These are phyloP conservation scores for Hyperopisus bebe DNA, from an alignment of 2,113 vertebrate species.

Conservation along the genomic window DNA sequence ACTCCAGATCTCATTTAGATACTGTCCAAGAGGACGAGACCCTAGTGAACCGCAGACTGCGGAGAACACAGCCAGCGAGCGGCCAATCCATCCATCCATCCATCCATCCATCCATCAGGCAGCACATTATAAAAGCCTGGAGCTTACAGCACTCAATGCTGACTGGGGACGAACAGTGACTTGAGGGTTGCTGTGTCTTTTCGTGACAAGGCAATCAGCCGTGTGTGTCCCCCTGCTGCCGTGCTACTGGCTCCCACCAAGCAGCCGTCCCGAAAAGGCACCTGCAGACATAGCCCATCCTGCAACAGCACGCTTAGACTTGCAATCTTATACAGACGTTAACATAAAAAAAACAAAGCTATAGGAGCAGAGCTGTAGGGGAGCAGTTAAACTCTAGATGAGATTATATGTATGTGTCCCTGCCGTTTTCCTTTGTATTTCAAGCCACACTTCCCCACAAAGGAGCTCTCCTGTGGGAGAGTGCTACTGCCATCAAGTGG, in stretches of 20 bases:
- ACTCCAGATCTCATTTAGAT: conserved; percentile 14
- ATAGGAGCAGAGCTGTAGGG: not conserved
- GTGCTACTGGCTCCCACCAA: not conserved
- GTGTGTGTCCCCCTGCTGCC: not conserved
- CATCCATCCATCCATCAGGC: not conserved
- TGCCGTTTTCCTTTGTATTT: not conserved
- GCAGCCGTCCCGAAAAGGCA: not conserved
- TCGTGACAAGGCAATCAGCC: not conserved
- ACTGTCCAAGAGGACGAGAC: not conserved
- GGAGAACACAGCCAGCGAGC: not conserved
- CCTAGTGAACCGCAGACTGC: not conserved
- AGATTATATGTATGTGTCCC: not conserved
- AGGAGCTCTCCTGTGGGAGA: conserved; percentile 24
- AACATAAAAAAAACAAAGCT: not conserved
- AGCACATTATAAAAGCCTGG: not conserved
- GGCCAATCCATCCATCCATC: not conserved
- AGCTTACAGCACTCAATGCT: not conserved
- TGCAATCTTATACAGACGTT: not conserved
- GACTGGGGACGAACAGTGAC: not conserved
- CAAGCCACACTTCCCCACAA: not conserved
- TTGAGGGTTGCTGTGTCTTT: not conserved
- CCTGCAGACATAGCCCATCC: not conserved
- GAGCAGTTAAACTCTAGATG: not conserved
- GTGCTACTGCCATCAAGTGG: conserved; percentile 48
- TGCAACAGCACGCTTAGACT: not conserved